Evolutionary conservation across 2,113 vertebrate genomes (phyloP).

Genomic region (Psophia crepitans): DNA sequence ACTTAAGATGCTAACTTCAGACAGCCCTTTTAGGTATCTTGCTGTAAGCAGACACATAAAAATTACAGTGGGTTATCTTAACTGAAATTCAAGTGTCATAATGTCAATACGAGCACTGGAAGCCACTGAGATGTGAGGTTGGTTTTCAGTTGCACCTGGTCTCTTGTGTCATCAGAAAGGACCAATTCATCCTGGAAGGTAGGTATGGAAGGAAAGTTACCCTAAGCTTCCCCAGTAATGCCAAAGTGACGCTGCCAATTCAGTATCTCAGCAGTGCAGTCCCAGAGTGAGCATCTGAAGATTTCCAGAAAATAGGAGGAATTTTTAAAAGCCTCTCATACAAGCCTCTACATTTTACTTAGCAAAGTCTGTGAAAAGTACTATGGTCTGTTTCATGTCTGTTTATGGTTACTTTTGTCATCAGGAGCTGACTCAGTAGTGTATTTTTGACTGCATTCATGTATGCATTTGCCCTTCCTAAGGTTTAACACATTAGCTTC

Average conservation of each 20-base stretch:
- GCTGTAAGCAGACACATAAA: background rate
- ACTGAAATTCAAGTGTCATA: background rate
- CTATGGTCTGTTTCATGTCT: background rate
- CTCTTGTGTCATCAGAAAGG: background rate
- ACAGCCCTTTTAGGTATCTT: background rate
- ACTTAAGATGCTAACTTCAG: background rate
- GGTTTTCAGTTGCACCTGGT: background rate
- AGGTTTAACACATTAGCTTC: background rate
- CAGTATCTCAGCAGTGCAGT: background rate
- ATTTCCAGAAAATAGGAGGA: background rate
- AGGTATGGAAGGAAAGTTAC: background rate
- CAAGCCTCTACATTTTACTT: background rate
- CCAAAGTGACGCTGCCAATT: background rate
- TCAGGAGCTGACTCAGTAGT: background rate
- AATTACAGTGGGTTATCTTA: background rate
- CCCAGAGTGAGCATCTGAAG: background rate
- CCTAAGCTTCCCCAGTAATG: background rate
- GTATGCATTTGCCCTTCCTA: background rate
- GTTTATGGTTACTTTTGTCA: background rate
- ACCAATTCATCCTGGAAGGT: background rate
- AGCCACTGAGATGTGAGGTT: background rate
- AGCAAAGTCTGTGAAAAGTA: constrained; percentile 6
- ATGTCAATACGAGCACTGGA: background rate
- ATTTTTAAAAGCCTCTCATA: background rate
- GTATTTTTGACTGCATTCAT: background rate